phyloP scores from a whole-genome alignment of 2,797 vertebrate species.

The Hozukius guyotensis region DNA sequence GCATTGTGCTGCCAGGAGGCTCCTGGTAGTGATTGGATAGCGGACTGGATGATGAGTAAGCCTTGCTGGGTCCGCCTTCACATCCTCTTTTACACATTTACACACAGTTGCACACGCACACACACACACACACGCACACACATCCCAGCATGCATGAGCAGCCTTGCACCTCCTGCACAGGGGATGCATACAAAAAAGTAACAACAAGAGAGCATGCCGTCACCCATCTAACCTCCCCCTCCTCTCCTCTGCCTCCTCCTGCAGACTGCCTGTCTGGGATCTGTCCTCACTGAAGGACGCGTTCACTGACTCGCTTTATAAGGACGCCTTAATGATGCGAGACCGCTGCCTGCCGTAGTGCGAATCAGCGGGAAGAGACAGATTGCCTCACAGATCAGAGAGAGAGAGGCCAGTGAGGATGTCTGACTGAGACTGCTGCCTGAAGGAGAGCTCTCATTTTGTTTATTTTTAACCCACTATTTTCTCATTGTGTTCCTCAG shows the following conservation, averaged over 20 bases:
- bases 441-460: constrained; percentile 54
- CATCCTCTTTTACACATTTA: constrained; percentile 76
- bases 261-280: constrained; percentile 51
- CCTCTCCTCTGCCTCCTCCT: constrained; percentile 7
- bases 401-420: constrained; percentile 53
- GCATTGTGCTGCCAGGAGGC: constrained; percentile 60
- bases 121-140: constrained; percentile 24
- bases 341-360: constrained; percentile 58
- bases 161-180: constrained; percentile 34
- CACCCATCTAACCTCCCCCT: constrained; percentile 31
- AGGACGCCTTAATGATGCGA: constrained; percentile 63
- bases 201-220: constrained; percentile 22
- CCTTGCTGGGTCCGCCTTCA: constrained; percentile 76
- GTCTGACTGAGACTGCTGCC: constrained; percentile 59
- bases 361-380: constrained; percentile 48
- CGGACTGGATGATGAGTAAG: constrained; percentile 75
- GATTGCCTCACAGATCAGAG: constrained; percentile 46
- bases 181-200: constrained; percentile 37
- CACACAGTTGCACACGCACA: constrained; percentile 16
- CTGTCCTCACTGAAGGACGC: constrained; percentile 61
- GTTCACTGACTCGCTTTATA: constrained; percentile 59
- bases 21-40: constrained; percentile 59
- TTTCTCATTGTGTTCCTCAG: constrained; percentile 20
- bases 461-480: constrained; percentile 31
- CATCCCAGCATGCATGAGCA: constrained; percentile 27